Conservation (phyloP, 1,140 invertebrate genomes). For the Drosophila equinoxialis region DNA sequence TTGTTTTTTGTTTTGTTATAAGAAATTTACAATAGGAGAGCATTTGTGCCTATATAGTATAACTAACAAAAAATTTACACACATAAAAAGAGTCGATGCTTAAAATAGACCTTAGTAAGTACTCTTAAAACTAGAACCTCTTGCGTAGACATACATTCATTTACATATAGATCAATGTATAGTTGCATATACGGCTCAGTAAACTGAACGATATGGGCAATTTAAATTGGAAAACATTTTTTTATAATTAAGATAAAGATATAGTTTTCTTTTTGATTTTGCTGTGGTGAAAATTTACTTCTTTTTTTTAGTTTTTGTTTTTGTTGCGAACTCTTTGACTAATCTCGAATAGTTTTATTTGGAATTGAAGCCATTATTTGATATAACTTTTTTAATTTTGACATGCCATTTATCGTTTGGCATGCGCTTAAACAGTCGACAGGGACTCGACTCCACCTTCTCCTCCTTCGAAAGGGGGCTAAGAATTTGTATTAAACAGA, state of each 20-base stretch:
- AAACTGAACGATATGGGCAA: constrained; percentile 27
- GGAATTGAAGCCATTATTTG: constrained; percentile 75
- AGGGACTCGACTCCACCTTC: constrained; percentile 14
- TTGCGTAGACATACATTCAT: constrained; percentile 62
- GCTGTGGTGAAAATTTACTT: constrained; percentile 28
- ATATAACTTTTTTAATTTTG: constrained; percentile 40
- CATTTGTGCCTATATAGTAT: constrained; percentile 56
- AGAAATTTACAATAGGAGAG: constrained; percentile 59
- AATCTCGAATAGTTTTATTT: constrained; percentile 68
- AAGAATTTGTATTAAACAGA: constrained; percentile 39
- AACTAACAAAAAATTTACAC: constrained; percentile 72
- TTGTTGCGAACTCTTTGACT: constrained; percentile 42
- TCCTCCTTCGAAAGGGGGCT: neutral
- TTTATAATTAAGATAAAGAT: constrained; percentile 27
- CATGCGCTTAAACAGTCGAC: constrained; percentile 19
- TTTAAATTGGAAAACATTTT: constrained; percentile 24
- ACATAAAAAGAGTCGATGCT: constrained; percentile 62
- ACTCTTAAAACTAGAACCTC: constrained; percentile 71
- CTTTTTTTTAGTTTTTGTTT: constrained; percentile 5
- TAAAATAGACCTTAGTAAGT: constrained; percentile 64
- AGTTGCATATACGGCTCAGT: constrained; percentile 32
- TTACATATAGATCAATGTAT: constrained; percentile 35
- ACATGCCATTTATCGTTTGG: constrained; percentile 25
- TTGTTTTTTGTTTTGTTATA: constrained; percentile 55
- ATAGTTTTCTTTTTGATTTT: constrained; percentile 23